Percentiles rank a stretch among this genome's conserved stretches.
phyloP scores from a whole-genome alignment of 2,888 invertebrate genomes.

The Hololepta plana region DNA sequence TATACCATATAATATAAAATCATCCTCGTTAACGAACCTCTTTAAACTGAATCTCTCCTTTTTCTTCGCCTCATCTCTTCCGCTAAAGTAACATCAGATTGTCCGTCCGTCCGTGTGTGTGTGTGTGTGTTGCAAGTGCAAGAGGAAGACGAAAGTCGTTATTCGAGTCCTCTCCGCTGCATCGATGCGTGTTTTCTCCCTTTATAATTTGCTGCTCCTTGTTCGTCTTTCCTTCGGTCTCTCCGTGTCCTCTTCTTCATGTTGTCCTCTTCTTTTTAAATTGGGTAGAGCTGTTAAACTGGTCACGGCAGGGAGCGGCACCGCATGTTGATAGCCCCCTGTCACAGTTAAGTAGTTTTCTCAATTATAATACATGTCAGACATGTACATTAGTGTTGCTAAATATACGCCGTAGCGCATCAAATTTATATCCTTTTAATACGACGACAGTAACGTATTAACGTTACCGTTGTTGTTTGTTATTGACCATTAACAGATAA shows the following conservation, averaged over 20 bases:
- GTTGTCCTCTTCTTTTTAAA: no score
- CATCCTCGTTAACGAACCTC: no score
- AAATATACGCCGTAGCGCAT: slow-evolving; percentile 23
- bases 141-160: slow-evolving; percentile 3
- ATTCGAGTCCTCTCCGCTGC: no score
- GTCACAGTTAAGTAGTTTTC: slow-evolving; percentile 25
- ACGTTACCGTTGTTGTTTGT: slow-evolving; percentile 23
- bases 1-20: no score
- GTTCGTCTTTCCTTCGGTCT: no score
- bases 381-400: slow-evolving; percentile 25
- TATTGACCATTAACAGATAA: slow-evolving; percentile 25
- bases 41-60: no score
- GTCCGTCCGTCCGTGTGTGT: no score
- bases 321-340: slow-evolving; percentile 22
- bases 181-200: no score
- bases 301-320: slow-evolving; percentile 18
- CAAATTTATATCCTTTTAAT: slow-evolving; percentile 21
- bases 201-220: no score
- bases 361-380: slow-evolving; percentile 26
- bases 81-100: no score
- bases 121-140: slow-evolving; percentile 3
- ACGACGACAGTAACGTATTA: slow-evolving; percentile 21
- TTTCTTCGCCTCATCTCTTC: no score
- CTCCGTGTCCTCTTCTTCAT: no score
- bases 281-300: slow-evolving; percentile 11